A percentile compares a stretch with the other conserved stretches of the same genome.
Conservation (phyloP, 2,888 invertebrate species). For the Amaurobius ferox region DNA sequence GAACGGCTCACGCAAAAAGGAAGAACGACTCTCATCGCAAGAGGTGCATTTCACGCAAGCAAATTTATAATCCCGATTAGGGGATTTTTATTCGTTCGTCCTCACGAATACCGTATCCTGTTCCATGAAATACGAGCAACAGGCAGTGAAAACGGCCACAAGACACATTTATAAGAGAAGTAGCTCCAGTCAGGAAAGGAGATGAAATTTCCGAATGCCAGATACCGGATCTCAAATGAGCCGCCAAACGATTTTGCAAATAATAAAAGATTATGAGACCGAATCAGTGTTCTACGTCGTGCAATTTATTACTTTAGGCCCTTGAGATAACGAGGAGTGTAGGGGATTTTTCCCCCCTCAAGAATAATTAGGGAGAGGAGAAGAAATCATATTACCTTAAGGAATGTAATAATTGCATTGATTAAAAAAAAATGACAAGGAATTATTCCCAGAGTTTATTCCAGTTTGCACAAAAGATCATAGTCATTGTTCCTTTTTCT, state of each 20-base stretch:
- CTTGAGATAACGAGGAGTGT: background rate
- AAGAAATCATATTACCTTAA: no score
- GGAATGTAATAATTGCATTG: no score
- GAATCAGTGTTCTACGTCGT: background rate
- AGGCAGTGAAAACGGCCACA: background rate
- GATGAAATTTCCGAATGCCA: slow-evolving; percentile 3
- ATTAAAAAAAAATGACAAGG: no score
- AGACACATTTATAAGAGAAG: background rate
- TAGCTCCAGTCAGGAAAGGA: background rate
- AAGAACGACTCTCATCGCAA: slow-evolving; percentile 2
- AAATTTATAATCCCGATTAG: slow-evolving; percentile 33
- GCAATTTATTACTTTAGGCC: background rate
- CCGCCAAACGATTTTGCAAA: slow-evolving; percentile 42
- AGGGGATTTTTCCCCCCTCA: background rate
- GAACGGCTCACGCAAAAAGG: background rate
- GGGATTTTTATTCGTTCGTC: slow-evolving; percentile 29
- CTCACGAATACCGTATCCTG: slow-evolving; percentile 40
- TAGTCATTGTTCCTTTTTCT: no score
- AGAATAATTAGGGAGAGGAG: no score
- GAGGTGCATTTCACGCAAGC: slow-evolving; percentile 5
- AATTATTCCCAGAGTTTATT: no score
- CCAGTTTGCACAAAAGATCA: no score
- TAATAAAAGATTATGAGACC: background rate
- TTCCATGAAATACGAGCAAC: slow-evolving; percentile 21
- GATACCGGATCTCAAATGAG: slow-evolving; percentile 16